These are phyloP conservation scores for Acronicta aceris DNA, from an alignment of 2,888 invertebrate species.

Conservation along the genomic window DNA sequence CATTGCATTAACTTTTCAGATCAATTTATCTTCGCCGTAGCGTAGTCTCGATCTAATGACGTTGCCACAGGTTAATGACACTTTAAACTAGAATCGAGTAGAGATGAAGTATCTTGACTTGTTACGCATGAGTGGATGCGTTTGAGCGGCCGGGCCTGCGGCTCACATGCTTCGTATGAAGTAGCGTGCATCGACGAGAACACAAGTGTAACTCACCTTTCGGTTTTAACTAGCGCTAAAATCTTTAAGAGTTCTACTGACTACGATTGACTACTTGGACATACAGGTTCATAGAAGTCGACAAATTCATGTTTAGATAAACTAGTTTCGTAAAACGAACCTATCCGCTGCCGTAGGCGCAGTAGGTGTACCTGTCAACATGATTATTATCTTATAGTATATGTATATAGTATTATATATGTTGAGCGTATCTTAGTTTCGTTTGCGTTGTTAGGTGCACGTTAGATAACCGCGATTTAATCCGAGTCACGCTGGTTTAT, in stretches of 20 bases:
- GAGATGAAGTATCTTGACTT: conserved; percentile 39
- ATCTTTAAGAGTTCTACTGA: background rate
- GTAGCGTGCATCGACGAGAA: conserved; percentile 32
- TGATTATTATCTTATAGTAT: too few relatives aligned
- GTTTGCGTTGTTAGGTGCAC: conserved; percentile 5
- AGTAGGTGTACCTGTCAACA: conserved; percentile 5
- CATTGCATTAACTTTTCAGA: conserved; percentile 13
- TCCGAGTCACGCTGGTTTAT: conserved; percentile 41
- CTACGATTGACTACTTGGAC: too few relatives aligned
- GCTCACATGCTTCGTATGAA: conserved; percentile 26
- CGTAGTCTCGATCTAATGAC: conserved; percentile 20
- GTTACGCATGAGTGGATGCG: conserved; percentile 52
- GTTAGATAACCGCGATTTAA: conserved; percentile 25
- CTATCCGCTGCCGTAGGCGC: background rate
- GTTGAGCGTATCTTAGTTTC: conserved; percentile 16
- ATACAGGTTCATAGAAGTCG: background rate
- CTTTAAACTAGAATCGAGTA: conserved; percentile 40
- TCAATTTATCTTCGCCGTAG: conserved; percentile 8
- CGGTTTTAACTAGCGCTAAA: conserved; percentile 1
- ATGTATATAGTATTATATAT: too few relatives aligned
- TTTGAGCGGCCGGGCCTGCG: conserved; percentile 32
- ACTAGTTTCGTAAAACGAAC: conserved; percentile 13
- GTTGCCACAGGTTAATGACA: conserved; percentile 47
- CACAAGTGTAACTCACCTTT: conserved; percentile 44
- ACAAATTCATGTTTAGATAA: conserved; percentile 24